Evolutionary conservation across 2,888 invertebrate genomes (phyloP).

Genomic region (Seladonia tumulorum): DNA sequence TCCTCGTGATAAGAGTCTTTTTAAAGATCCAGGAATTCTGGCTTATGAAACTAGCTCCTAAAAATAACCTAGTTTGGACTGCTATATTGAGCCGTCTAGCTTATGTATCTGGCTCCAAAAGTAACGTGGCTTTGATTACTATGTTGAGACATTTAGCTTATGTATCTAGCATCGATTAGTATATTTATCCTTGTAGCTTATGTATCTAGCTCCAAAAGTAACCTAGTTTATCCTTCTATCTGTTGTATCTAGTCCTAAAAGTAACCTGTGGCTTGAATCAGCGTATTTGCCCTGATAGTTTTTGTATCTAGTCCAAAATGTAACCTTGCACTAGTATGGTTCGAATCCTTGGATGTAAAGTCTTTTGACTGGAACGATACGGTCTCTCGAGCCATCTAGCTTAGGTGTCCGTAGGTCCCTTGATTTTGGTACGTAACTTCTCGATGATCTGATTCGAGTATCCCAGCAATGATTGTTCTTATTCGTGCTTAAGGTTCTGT

Average conservation of each 20-base stretch:
- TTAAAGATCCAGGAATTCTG: background rate
- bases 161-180: no score
- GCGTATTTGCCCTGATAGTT: background rate
- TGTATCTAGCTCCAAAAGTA: no score
- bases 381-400: background rate
- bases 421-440: conserved; percentile 2
- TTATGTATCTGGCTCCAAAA: background rate
- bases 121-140: background rate
- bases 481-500: background rate
- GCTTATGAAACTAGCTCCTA: no score
- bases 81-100: background rate
- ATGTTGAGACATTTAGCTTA: no score
- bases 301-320: background rate
- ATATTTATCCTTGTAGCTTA: no score
- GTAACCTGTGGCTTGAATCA: no score
- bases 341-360: background rate
- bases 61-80: no score
- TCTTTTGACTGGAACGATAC: background rate
- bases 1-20: background rate
- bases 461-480: conserved; percentile 4
- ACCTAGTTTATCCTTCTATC: no score
- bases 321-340: background rate
- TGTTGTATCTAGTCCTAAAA: no score
- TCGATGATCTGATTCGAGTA: background rate
- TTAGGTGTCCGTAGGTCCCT: background rate